Conservation (phyloP, 2,113 vertebrate genomes). For the Lanius ludovicianus region DNA sequence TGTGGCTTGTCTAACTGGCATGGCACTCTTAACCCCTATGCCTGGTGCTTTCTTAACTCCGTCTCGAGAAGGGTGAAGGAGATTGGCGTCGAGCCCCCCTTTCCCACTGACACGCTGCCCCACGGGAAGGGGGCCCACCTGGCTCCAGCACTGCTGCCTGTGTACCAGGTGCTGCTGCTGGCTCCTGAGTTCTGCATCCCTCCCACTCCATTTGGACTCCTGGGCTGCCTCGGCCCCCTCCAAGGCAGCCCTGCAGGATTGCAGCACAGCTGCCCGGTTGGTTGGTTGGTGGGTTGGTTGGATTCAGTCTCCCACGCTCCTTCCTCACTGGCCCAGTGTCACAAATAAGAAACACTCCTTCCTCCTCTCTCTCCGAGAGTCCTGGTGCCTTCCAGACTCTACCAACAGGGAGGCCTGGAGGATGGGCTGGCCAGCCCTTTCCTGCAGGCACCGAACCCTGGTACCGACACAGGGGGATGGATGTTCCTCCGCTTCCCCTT, state of each 20-base stretch:
- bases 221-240: not conserved
- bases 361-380: not conserved
- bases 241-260: not conserved
- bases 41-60: slow-evolving; percentile 34
- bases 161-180: not conserved
- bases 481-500: not conserved
- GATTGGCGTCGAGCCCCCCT: not conserved
- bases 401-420: not conserved
- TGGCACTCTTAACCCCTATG: not conserved
- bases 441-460: not conserved
- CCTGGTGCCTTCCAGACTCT: slow-evolving; percentile 8
- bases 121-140: not conserved
- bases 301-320: not conserved
- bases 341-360: slow-evolving; percentile 12
- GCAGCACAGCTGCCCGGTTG: rapidly evolving
- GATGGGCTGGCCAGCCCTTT: not conserved
- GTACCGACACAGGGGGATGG: not conserved
- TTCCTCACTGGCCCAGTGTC: not conserved
- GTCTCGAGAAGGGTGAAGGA: not conserved
- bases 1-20: slow-evolving; percentile 9
- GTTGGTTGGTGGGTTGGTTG: not conserved
- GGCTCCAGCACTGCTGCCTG: rapidly evolving
- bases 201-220: not conserved
- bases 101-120: rapidly evolving
- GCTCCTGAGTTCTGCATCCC: not conserved